Percentiles rank a stretch among this genome's conserved stretches.
These are phyloP conservation scores for Ethmia dodecea DNA, from an alignment of 2,888 invertebrate species.

Conservation along the genomic window DNA sequence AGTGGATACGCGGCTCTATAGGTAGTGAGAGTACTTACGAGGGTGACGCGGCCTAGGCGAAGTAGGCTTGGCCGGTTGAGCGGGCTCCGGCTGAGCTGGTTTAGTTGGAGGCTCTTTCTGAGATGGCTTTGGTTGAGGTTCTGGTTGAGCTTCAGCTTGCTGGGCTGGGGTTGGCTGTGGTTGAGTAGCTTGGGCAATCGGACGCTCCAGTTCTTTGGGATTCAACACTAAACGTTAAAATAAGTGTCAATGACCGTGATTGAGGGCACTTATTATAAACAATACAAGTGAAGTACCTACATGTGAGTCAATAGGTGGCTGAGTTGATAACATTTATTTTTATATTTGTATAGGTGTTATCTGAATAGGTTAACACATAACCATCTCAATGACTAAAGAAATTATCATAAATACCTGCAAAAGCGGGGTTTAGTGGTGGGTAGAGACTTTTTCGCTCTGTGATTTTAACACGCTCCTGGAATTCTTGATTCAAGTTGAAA, in stretches of 20 bases:
- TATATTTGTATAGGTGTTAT: no score
- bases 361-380: no score
- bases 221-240: constrained; percentile 51
- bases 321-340: no score
- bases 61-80: neutral
- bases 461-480: constrained; percentile 41
- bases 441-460: constrained; percentile 39
- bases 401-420: constrained; percentile 50
- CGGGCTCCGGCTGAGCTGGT: constrained; percentile 15
- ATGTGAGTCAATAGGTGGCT: no score
- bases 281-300: no score
- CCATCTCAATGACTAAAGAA: constrained; percentile 1
- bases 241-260: constrained; percentile 3
- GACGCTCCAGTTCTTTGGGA: constrained; percentile 42
- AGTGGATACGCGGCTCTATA: no score
- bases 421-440: constrained; percentile 50
- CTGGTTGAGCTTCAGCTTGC: neutral
- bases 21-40: constrained; percentile 46
- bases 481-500: constrained; percentile 51
- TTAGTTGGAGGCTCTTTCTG: constrained; percentile 9
- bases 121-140: neutral
- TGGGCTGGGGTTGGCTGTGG: neutral
- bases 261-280: no score
- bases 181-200: neutral
- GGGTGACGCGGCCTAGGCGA: constrained; percentile 28